A percentile compares a stretch with the other conserved stretches of the same genome.
These are phyloP conservation scores for Andrena flavipes DNA, from an alignment of 2,888 invertebrate genomes.

Conservation along the genomic window DNA sequence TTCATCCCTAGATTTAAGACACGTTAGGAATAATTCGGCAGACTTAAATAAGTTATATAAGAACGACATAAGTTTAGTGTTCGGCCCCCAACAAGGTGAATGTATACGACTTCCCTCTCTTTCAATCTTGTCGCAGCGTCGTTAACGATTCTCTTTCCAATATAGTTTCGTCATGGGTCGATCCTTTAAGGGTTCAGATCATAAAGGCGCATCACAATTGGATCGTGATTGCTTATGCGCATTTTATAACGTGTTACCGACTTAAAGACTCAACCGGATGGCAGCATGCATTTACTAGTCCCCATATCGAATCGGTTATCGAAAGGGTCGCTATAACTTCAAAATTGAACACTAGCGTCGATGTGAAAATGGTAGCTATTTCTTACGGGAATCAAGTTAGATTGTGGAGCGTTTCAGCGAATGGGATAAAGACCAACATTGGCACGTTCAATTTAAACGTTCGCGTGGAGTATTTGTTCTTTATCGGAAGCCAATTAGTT, in stretches of 20 bases:
- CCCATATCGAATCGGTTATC: conserved; percentile 94
- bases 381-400: conserved; percentile 91
- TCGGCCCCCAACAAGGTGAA: conserved; percentile 87
- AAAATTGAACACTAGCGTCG: conserved; percentile 86
- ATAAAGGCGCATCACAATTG: conserved; percentile 99
- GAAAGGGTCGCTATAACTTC: conserved; percentile 96
- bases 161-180: conserved; percentile 91
- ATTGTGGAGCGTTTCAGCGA: conserved; percentile 92
- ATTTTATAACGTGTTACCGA: conserved; percentile 97
- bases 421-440: conserved; percentile 90
- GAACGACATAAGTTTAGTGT: conserved; percentile 90
- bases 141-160: conserved; percentile 15
- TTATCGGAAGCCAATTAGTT: conserved; percentile 99
- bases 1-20: conserved; percentile 92
- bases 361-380: conserved; percentile 93
- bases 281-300: conserved; percentile 97
- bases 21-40: conserved; percentile 90
- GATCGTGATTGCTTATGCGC: conserved; percentile 98
- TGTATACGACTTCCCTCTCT: background rate
- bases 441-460: conserved; percentile 96
- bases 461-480: conserved; percentile 97
- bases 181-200: conserved; percentile 95
- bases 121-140: background rate
- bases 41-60: conserved; percentile 90
- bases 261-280: conserved; percentile 98